Evolutionary conservation across 64 coral and sea anemone species (phyloP), one percentile per base, ranked within the genome.

Genomic region (Pachyseris speciosa): DNA sequence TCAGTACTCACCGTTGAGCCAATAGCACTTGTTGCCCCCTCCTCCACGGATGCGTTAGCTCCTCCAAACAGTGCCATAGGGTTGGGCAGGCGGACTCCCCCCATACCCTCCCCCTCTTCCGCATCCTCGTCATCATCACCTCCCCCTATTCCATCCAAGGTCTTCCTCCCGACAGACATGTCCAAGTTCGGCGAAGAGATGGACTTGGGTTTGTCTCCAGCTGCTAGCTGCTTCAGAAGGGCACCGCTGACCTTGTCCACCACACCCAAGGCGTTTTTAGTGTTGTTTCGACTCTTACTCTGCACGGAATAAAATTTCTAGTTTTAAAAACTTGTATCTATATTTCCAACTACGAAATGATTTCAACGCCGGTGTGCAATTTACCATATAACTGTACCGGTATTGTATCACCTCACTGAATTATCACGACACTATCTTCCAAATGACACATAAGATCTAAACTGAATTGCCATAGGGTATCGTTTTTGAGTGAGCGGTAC

Each of bases 21-120:
- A 61, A 96, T 96, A 16, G 89, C 91, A 52, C 90, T 92, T 43
- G 92, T 96, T 0, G 95, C 91, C 67, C 95, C 95, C 20, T 96
- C 91, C 5, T 88, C 91, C 58, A 81, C 89, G 9, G 95, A 88
- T 0, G 95, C 95, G 43, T 96, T 96, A 12, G 91, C 95, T 29
- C 86, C 91, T 2, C 95, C 95, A 85, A 96, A 96, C 37, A 96
- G 79, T 16, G 63, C 91, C 76, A 69, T 72, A 37, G 95, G 95
- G 61, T 96, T 38, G 0, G 95, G 95, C 16, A 96, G 80, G 7
- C 57, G 39, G 36, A 96, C 92, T 16, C 95, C 95, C 2, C 91
- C 95, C 17, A 70, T 92, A 4, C 92, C 94, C 15, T 90, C 90
- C 53, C 84, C 89, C 9, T 85, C 63, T 11, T 89, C 89, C 2